Evolutionary conservation across 2,113 vertebrate species (phyloP), one percentile per base, ranked within the genome.

Genomic region (Opisthocomus hoazin): DNA sequence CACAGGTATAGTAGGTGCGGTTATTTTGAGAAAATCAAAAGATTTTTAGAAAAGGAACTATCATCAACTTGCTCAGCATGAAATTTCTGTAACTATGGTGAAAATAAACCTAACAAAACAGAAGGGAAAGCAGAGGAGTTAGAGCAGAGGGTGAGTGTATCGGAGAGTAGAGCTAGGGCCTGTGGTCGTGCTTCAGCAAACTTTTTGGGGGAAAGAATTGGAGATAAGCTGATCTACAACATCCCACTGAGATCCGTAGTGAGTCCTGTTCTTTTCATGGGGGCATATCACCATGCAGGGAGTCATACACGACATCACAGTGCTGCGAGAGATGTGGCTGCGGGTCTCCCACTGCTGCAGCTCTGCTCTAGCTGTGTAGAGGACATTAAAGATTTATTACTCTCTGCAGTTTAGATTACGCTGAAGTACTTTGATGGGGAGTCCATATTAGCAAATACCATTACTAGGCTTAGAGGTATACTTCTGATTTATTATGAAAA

Each of bases 51-150:
- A 56, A 69, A 82, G 68, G 30, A 93, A 5, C 53, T 48, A 69
- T 82, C 58, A 37, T 30, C 76, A 71, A 66, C 61, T 93, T 66
- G 74, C 77, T 94, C 70, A 85, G 74, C 83, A 83, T 1, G 53
- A 63, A 63, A 54, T 85, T 95, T 71, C 29, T 83, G 51, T 92
- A 69, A 60, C 36, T 71, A 5, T 12, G 60, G 61, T 76, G 70
- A 74, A 95, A 95, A 93, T 88, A 93, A 94, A 73, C 46, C 36
- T 30, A 16, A 78, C 9, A 5, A 74, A 96, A 45, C 93, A 95
- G 91, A 92, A 91, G 77, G 90, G n/a, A 86, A 79, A 77, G 71
- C 7, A 26, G 93, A 87, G 93, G 88, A 81, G 93, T 83, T 45
- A 15, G 68, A 92, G 46, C 78, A 75, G 75, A 64, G 69, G 51